phyloP scores from a whole-genome alignment of 2,888 invertebrate species.

The Ernsta delagoae region DNA sequence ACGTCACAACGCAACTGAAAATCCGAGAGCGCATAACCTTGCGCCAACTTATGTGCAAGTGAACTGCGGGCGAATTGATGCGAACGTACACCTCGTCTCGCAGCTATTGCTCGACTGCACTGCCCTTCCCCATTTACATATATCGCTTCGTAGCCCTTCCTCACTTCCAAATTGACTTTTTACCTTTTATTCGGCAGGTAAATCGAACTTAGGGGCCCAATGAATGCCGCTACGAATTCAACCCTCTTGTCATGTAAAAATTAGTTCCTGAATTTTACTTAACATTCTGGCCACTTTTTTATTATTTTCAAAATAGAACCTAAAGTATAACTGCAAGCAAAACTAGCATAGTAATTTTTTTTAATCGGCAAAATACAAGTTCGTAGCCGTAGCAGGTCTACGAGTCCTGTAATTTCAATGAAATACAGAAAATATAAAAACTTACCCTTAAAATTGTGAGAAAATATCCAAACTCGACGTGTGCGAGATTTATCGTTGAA shows the following conservation, averaged over 20 bases:
- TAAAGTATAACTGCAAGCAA: constrained; percentile 10
- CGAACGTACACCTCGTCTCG: constrained; percentile 57
- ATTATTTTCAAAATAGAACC: constrained; percentile 20
- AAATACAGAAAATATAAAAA: constrained; percentile 33
- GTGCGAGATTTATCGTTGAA: constrained; percentile 46
- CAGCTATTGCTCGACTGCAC: constrained; percentile 70
- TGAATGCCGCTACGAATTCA: constrained; percentile 67
- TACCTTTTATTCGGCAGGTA: constrained; percentile 84
- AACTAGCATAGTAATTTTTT: constrained; percentile 1
- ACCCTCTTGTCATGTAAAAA: constrained; percentile 57
- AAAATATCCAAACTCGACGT: constrained; percentile 50
- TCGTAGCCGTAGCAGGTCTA: constrained; percentile 55
- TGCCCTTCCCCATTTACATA: constrained; percentile 82
- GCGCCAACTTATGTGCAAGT: constrained; percentile 50
- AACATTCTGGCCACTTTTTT: constrained; percentile 16
- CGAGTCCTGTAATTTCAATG: constrained; percentile 35
- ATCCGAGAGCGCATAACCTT: constrained; percentile 41
- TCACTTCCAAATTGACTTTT: constrained; percentile 82
- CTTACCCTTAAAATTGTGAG: constrained; percentile 50
- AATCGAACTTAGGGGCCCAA: constrained; percentile 77
- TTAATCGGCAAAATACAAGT: constrained; percentile 13
- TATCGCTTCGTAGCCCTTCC: constrained; percentile 78
- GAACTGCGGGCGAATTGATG: constrained; percentile 51
- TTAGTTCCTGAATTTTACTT: constrained; percentile 24
- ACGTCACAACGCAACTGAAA: constrained; percentile 46